phyloP scores from a whole-genome alignment of 1,140 invertebrate species.

The Protaetia brevitarsis region DNA sequence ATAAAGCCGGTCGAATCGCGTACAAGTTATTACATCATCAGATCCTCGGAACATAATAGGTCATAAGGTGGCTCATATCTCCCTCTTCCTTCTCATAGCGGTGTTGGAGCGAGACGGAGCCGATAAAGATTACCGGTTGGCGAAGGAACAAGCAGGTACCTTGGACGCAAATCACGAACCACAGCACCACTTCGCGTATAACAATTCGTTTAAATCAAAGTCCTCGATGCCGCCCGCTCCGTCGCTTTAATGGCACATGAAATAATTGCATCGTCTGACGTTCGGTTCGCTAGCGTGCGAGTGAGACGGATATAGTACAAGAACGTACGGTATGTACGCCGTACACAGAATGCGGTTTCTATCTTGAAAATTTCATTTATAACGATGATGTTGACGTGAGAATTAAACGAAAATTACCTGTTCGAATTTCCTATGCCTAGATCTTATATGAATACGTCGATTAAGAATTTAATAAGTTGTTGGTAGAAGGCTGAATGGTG shows the following conservation, averaged over 20 bases:
- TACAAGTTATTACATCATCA: conserved; percentile 9
- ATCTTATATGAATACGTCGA: too few species aligned
- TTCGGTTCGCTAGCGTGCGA: neutral
- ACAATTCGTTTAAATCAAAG: conserved; percentile 11
- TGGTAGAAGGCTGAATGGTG: too few species aligned
- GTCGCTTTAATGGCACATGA: conserved; percentile 6
- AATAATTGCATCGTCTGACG: neutral
- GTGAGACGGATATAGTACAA: neutral
- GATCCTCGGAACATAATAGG: neutral
- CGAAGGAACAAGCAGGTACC: conserved; percentile 9
- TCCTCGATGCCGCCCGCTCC: neutral
- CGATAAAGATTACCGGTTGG: neutral
- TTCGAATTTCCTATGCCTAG: neutral
- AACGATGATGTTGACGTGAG: neutral
- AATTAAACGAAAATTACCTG: neutral
- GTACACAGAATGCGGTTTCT: neutral
- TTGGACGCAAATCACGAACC: conserved; percentile 11
- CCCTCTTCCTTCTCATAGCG: neutral
- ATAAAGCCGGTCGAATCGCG: neutral
- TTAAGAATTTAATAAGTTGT: too few species aligned
- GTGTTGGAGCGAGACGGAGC: neutral
- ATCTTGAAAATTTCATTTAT: neutral
- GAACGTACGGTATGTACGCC: neutral
- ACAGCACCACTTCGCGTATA: neutral
- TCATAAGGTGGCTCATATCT: neutral